Percentiles rank a stretch among this genome's conserved stretches.
phyloP scores from a whole-genome alignment of 2,888 invertebrate species.

The Chalcis sispes region DNA sequence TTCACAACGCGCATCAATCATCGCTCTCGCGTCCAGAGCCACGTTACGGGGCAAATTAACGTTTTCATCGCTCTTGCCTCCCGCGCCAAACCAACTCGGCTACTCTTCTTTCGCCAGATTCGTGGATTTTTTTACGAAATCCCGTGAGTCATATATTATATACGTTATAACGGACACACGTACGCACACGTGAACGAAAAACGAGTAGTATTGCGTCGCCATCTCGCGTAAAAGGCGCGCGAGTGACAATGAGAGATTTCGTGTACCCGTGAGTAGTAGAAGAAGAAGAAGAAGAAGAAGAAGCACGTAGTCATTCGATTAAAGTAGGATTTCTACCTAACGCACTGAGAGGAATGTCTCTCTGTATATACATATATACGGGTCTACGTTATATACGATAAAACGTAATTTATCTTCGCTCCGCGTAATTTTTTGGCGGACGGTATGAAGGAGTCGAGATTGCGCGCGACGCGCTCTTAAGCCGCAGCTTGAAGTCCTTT shows the following conservation, averaged over 20 bases:
- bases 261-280: background rate
- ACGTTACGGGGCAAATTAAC: constrained; percentile 54
- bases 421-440: constrained; percentile 38
- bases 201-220: too few species aligned
- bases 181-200: too few species aligned
- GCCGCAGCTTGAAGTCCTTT: too few species aligned
- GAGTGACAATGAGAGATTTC: constrained; percentile 46
- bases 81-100: background rate
- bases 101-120: background rate
- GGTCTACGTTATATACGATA: too few species aligned
- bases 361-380: background rate
- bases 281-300: too few species aligned
- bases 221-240: constrained; percentile 43
- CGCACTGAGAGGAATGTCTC: background rate
- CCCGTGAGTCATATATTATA: too few species aligned
- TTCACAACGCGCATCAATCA: constrained; percentile 55
- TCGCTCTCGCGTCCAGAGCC: constrained; percentile 23
- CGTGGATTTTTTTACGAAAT: constrained; percentile 44
- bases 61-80: constrained; percentile 47
- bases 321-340: constrained; percentile 53
- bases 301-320: constrained; percentile 56
- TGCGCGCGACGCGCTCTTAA: too few species aligned
- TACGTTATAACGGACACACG: too few species aligned
- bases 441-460: background rate
- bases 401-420: constrained; percentile 53